Base-by-base conservation (phyloP, 2,888 invertebrate species). In the Agapetus fuscipes region DNA sequence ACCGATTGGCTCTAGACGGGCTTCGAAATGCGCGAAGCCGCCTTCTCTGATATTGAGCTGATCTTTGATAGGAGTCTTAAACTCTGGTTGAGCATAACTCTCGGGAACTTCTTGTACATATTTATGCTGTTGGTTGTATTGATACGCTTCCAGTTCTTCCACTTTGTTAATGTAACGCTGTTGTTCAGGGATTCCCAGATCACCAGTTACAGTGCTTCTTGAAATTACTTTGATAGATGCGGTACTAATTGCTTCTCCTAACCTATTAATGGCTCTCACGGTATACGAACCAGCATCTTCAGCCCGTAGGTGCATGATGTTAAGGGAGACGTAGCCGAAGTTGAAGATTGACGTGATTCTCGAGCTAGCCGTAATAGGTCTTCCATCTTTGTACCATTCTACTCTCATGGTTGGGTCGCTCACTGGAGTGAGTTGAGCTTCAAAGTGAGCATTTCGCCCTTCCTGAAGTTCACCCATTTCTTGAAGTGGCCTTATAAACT, bases 301-400 rank as follows among this genome's bases (percentile, higher is more conserved):
- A 75, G 85, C 82, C 74, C 94, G 86, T 77, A 95, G 85, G 82
- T 95, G 94, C 83, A 93, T 77, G 67, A 97, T 94, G 72, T 95
- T 95, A 59, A 96, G 83, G 71, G 93, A 91, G 73, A 95, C 94
- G 78, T 94, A 94, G 63, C 95, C 95, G 79, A 96, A 95, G 80
- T 95, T 96, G 79, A 91, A 91, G 76, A 91, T 89, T 62, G 93
- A 90, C 62, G 89, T 89, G 71, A 93, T 94, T 71, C 95, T 82
- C 62, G 94, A 93, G 71, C 96, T 95, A 60, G 93, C 91, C 68
- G 91, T 93, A 56, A 98, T 86, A 17, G 94, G 82, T 62, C 83
- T 78, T 52, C 94, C 95, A 76, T 89, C 89, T 70, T 89, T 90
- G 70, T 86, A 89, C 91, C 91, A 93, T 66, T 93, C 90, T 57